Evolutionary conservation across 2,113 vertebrate species (phyloP), one percentile per base, ranked within the genome.

Genomic region (Orycteropus afer): DNA sequence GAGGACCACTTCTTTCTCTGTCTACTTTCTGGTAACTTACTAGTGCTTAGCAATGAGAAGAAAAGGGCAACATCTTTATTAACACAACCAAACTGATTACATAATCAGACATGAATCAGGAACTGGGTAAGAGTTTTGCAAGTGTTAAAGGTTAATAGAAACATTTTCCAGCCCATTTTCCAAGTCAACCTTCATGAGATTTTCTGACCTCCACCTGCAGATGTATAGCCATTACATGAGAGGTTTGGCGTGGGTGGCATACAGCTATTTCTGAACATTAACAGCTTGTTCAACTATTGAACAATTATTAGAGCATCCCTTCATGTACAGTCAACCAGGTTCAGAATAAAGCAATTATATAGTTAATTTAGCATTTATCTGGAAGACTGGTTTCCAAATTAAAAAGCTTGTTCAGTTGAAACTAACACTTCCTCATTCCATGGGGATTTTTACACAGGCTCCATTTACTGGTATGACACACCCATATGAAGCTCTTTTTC

Each of bases 281-380:
- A 96, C 89, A 96, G 89, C 94, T 89, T 96, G 87, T 92, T 84
- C 51, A 95, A 77, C 63, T 86, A 93, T 47, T 86, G 79, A 93
- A 59, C 76, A 95, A 71, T 96, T 83, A 94, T 92, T 79, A 79
- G 15, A 93, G 49, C 37, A 95, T 57, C 88, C 84, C 74, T 86
- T 65, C 63, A 47, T 85, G 95, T 57, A 92, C 45, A 67, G 37
- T 51, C 40, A 71, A 80, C 53, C 95, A 96, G 34, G 91, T 84
- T 89, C 91, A 87, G 86, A 95, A 85, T 87, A 92, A 95, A 82
- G 49, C 82, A 97, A 96, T 98, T 95, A 85, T 93, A 90, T 71
- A 89, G 86, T 95, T 97, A 95, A 97, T 96, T 97, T 97, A 95
- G 77, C 94, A 95, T 96, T 97, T 97, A 57, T 95, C 71, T 91